These are phyloP conservation scores for Trypoxylon attenuatum DNA, from an alignment of 2,888 invertebrate species.

Conservation along the genomic window DNA sequence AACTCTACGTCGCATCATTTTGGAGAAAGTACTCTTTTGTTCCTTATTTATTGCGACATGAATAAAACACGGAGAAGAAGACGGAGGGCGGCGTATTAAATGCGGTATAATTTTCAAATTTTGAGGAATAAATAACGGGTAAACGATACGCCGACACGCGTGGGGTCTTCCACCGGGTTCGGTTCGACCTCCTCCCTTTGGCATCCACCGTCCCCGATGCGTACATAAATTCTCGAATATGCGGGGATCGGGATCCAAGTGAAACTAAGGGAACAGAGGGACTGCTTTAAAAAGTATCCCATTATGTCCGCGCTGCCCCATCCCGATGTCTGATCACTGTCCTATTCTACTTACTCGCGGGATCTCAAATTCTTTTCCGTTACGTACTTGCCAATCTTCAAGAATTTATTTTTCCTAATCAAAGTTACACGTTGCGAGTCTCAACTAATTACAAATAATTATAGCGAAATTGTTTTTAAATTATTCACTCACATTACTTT, in stretches of 20 bases:
- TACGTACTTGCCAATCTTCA: too few species aligned
- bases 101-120: slow-evolving; percentile 74
- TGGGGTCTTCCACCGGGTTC: slow-evolving; percentile 37
- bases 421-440: too few species aligned
- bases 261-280: slow-evolving; percentile 38
- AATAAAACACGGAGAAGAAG: slow-evolving; percentile 68
- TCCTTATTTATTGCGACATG: slow-evolving; percentile 71
- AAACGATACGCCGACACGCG: slow-evolving; percentile 71
- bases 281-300: slow-evolving; percentile 49
- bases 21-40: slow-evolving; percentile 65
- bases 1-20: slow-evolving; percentile 40
- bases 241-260: slow-evolving; percentile 38
- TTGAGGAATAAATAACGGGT: slow-evolving; percentile 72
- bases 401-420: too few species aligned
- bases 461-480: too few species aligned
- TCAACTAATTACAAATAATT: too few species aligned
- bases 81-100: slow-evolving; percentile 58
- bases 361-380: neutral
- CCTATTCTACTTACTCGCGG: slow-evolving; percentile 3
- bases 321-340: slow-evolving; percentile 38
- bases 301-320: slow-evolving; percentile 35
- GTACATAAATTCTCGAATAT: slow-evolving; percentile 63
- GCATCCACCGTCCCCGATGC: slow-evolving; percentile 40
- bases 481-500: too few species aligned
- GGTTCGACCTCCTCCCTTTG: slow-evolving; percentile 28